These are phyloP conservation scores for Dipodomys spectabilis DNA, from an alignment of 2,113 vertebrate species.

Conservation along the genomic window DNA sequence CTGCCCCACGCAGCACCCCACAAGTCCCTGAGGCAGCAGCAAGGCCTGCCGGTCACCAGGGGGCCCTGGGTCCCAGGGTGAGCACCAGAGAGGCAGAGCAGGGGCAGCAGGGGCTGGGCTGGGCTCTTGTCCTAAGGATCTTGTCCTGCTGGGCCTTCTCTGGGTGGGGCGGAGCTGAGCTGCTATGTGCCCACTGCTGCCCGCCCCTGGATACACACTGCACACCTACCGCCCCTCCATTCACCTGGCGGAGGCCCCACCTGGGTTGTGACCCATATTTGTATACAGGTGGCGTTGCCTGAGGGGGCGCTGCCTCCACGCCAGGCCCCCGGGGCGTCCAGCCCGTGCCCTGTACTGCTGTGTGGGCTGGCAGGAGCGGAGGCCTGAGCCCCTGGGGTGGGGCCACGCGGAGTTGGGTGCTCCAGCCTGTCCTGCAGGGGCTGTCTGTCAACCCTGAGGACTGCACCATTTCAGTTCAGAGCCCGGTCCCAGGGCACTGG, in stretches of 20 bases:
- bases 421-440: neutral
- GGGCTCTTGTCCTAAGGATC: neutral
- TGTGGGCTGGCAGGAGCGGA: neutral
- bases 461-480: neutral
- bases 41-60: neutral
- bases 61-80: neutral
- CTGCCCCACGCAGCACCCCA: neutral
- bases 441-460: neutral
- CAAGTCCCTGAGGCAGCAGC: neutral
- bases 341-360: neutral
- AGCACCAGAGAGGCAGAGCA: neutral
- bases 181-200: rapidly evolving
- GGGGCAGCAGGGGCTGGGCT: no score
- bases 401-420: neutral
- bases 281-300: constrained; percentile 66
- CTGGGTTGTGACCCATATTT: constrained; percentile 7
- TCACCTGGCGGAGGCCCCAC: neutral
- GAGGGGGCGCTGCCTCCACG: neutral
- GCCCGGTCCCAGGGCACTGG: neutral
- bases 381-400: no score
- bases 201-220: neutral
- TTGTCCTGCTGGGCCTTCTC: neutral
- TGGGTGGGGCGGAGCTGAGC: neutral
- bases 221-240: rapidly evolving
- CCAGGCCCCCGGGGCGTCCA: neutral